Base-by-base conservation (phyloP, 2,113 vertebrate genomes). In the Synchiropus splendidus region DNA sequence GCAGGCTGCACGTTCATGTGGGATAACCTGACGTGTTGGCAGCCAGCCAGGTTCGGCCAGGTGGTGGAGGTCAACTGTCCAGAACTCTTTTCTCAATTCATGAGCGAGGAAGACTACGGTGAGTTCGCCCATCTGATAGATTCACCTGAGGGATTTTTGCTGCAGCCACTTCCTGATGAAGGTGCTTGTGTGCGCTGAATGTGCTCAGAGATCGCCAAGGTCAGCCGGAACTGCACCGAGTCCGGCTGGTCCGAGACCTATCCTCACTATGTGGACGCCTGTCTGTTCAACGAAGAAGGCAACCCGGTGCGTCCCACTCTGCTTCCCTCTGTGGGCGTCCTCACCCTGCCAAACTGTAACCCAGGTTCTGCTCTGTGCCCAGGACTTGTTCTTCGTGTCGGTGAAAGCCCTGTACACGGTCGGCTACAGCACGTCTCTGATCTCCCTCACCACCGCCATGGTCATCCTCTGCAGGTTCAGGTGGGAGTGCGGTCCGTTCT, bases 21-120 rank as follows among this genome's bases (percentile, higher is more conserved):
- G 94, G 94, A 98, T 71, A 97, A 98, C 14, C 85, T 98, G 67
- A 95, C 94, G 0, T 98, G 94, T 38, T 98, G 94, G 93, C 82
- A 89, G 74, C 87, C 90, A 0, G 87, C 91, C 13, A 76, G 48
- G 1, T 59, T 95, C 2, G 94, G 94, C 0, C 88, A 97, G 43
- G 85, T 90, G 0, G 88, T 90, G 9, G 79, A 81, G 27, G 89
- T 96, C 54, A 89, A 70, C 69, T 98, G 94, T 56, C 93, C 94
- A 0, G 89, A 89, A 2, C 75, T 97, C 43, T 97, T 98, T 67
- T 61, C 49, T 66, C 83, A 85, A 39, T 85, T 92, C 67, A 83
- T 90, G 51, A 89, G 85, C 18, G 88, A 90, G 4, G 89, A 91
- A 58, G 74, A 81, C 54, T 89, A 86, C 0, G 89, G 94, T 97